Conservation (phyloP, 2,113 vertebrate genomes). For the Tychaedon coryphoeus region DNA sequence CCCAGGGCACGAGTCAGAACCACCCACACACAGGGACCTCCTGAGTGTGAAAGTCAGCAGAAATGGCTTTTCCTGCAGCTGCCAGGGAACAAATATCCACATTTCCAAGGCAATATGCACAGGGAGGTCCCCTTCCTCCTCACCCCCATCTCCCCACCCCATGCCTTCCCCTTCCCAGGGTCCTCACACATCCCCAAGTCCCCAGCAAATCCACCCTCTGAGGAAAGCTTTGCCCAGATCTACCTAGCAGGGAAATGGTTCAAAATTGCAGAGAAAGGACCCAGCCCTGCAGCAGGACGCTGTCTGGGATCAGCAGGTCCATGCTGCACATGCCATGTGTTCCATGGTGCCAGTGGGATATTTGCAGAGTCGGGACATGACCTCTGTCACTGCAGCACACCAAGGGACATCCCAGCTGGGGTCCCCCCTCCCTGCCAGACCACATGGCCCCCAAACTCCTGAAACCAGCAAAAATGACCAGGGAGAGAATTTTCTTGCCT, state of each 20-base stretch:
- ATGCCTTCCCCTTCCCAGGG: not conserved
- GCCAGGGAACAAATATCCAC: not conserved
- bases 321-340: fast-evolving
- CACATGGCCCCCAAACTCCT: not conserved
- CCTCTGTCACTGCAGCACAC: fast-evolving
- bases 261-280: not conserved
- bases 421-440: not conserved
- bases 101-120: not conserved
- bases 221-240: not conserved
- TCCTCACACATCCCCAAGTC: not conserved
- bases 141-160: not conserved
- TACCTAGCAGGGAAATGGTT: not conserved
- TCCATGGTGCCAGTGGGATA: not conserved
- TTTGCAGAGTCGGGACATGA: fast-evolving
- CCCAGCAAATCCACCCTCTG: not conserved
- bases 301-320: not conserved
- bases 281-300: not conserved
- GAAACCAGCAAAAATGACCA: not conserved
- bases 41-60: not conserved
- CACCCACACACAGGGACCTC: fast-evolving
- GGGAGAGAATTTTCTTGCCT: not conserved
- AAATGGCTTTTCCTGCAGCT: not conserved
- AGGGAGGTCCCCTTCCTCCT: not conserved
- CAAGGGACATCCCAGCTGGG: not conserved
- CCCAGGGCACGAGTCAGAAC: too few species aligned